phyloP scores from a whole-genome alignment of 2,888 invertebrate species.

The Apodemia zela region DNA sequence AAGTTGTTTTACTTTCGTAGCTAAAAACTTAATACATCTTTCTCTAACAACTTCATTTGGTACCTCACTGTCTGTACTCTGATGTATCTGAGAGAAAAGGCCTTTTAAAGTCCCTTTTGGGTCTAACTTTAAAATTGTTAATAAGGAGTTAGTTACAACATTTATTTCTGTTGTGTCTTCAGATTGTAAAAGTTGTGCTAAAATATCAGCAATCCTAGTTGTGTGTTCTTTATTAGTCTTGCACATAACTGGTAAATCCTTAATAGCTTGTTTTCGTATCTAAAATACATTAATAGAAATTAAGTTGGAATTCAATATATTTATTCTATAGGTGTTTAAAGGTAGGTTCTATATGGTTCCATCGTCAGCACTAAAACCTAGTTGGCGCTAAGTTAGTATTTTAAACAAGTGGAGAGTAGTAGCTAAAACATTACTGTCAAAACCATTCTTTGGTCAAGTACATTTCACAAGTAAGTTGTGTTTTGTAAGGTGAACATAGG shows the following conservation, averaged over 20 bases:
- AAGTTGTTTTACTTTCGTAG: slow-evolving; percentile 89
- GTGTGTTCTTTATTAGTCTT: slow-evolving; percentile 92
- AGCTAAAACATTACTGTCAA: too few species aligned
- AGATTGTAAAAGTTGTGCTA: slow-evolving; percentile 93
- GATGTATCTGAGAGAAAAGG: slow-evolving; percentile 79
- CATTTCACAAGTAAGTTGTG: too few species aligned
- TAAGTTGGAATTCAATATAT: too few species aligned
- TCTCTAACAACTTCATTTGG: slow-evolving; percentile 88
- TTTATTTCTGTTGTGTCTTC: slow-evolving; percentile 92
- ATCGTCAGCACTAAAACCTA: too few species aligned
- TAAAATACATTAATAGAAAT: slow-evolving; percentile 44
- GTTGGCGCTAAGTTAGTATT: too few species aligned
- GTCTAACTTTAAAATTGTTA: slow-evolving; percentile 87
- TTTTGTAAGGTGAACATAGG: too few species aligned
- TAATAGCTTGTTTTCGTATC: slow-evolving; percentile 97
- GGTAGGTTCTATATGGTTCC: too few species aligned
- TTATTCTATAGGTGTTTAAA: too few species aligned
- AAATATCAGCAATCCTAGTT: slow-evolving; percentile 92
- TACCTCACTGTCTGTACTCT: slow-evolving; percentile 67
- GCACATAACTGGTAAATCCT: slow-evolving; percentile 92
- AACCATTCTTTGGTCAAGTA: too few species aligned
- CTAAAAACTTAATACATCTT: slow-evolving; percentile 92
- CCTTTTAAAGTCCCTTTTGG: slow-evolving; percentile 82
- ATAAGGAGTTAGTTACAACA: slow-evolving; percentile 90
- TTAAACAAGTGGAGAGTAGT: too few species aligned